Percentiles rank a stretch among this genome's conserved stretches.
Evolutionary conservation across 2,113 vertebrate genomes (phyloP).

Genomic region (Phaetusa simplex): DNA sequence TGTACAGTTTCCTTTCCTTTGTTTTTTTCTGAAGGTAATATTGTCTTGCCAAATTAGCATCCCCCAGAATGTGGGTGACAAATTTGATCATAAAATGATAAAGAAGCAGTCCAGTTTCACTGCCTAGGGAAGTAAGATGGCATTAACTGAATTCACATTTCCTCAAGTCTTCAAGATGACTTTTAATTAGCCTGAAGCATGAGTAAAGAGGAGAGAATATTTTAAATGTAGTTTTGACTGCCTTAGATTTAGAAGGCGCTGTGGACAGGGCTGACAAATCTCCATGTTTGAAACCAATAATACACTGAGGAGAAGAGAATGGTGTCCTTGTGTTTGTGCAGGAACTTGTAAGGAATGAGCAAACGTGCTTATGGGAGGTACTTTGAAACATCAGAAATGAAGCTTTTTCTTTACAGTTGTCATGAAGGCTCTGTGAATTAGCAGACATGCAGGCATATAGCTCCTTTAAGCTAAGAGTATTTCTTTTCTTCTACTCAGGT

Average conservation of each 20-base stretch:
- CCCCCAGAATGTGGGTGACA: neutral
- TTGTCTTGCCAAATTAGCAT: neutral
- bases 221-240: neutral
- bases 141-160: neutral
- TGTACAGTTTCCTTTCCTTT: neutral
- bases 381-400: neutral
- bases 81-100: neutral
- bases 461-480: conserved; percentile 19
- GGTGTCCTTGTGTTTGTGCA: neutral
- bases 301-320: neutral
- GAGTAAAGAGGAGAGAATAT: neutral
- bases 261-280: neutral
- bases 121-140: neutral
- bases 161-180: neutral
- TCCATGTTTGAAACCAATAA: neutral
- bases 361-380: neutral
- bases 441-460: neutral
- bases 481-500: conserved; percentile 64
- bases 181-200: neutral
- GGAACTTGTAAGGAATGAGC: neutral
- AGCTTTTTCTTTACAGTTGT: neutral
- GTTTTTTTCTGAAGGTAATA: neutral
- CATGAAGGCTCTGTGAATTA: neutral
- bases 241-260: neutral
- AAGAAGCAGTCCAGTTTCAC: neutral